phyloP scores from a whole-genome alignment of 92 coral and sea anemone species.

The Chrysogorgia sp. region DNA sequence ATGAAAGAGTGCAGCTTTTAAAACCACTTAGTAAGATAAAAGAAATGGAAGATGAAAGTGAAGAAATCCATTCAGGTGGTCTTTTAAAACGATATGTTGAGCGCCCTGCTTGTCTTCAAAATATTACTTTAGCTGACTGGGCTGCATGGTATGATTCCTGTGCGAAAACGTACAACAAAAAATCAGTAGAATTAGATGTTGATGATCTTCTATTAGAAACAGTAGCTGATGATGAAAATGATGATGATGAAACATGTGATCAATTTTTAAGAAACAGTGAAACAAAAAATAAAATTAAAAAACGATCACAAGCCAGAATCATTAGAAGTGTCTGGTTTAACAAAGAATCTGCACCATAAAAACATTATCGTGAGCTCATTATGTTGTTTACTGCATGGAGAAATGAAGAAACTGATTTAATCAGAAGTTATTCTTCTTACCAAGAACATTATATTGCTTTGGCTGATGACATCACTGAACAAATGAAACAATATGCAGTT shows the following conservation, averaged over 20 bases:
- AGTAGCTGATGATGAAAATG: conserved; percentile 35
- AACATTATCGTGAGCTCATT: too few relatives aligned
- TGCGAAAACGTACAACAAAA: conserved; percentile 40
- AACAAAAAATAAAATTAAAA: conserved; percentile 36
- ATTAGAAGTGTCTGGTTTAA: conserved; percentile 59
- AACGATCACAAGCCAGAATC: conserved; percentile 52
- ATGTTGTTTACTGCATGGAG: too few relatives aligned
- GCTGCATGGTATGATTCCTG: conserved; percentile 59
- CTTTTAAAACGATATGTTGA: conserved; percentile 34
- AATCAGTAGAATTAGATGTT: conserved; percentile 46
- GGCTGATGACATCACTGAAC: too few relatives aligned
- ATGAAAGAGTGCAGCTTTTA: conserved; percentile 49
- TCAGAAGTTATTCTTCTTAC: too few relatives aligned
- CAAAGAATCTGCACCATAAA: too few relatives aligned
- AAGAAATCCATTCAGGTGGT: conserved; percentile 56
- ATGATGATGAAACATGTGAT: conserved; percentile 48
- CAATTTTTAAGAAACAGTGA: background rate
- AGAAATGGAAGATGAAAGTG: conserved; percentile 59
- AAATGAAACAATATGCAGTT: too few relatives aligned
- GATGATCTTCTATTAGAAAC: conserved; percentile 52
- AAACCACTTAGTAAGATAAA: conserved; percentile 48
- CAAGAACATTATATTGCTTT: too few relatives aligned
- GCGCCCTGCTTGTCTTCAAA: background rate
- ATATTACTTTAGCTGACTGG: conserved; percentile 58
- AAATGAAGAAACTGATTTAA: too few relatives aligned